Percentiles rank a stretch among this genome's conserved stretches.
Conservation (phyloP, 2,888 invertebrate genomes). For the Caenorhabditis angaria region DNA sequence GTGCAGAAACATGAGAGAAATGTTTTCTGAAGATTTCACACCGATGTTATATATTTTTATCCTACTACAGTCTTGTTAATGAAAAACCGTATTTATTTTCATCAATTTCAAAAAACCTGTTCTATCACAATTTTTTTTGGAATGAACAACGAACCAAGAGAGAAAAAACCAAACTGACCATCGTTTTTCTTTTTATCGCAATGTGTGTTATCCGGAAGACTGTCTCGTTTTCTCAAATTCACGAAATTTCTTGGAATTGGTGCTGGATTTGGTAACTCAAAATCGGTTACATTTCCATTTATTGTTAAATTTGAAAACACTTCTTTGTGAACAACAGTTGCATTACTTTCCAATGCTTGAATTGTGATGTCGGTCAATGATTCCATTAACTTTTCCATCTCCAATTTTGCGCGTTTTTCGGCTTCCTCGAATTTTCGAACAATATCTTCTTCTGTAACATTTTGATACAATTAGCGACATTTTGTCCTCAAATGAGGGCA, state of each 20-base stretch:
- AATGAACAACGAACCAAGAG: not conserved
- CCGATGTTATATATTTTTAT: too few species aligned
- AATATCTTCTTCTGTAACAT: conserved; percentile 24
- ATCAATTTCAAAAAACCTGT: conserved; percentile 7
- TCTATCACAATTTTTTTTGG: conserved; percentile 6
- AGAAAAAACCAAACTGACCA: conserved; percentile 22
- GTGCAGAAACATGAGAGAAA: too few species aligned
- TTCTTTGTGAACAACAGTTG: not conserved
- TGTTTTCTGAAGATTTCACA: too few species aligned
- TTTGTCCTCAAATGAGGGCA: not conserved
- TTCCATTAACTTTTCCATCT: conserved; percentile 29
- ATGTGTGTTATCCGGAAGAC: conserved; percentile 38
- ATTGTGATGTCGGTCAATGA: conserved; percentile 32
- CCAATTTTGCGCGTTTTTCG: conserved; percentile 20
- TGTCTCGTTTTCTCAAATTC: conserved; percentile 34
- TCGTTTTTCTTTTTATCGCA: conserved; percentile 39
- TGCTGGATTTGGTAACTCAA: conserved; percentile 34
- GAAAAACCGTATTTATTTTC: not conserved
- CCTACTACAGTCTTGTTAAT: too few species aligned
- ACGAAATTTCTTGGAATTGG: conserved; percentile 41
- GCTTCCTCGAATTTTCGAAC: conserved; percentile 20
- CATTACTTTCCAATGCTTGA: conserved; percentile 9
- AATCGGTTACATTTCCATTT: conserved; percentile 25
- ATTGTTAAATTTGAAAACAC: not conserved
- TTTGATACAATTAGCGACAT: too few species aligned